Evolutionary conservation across 2,888 invertebrate genomes (phyloP), one percentile per base, ranked within the genome.

Genomic region (Lutraria lutraria): DNA sequence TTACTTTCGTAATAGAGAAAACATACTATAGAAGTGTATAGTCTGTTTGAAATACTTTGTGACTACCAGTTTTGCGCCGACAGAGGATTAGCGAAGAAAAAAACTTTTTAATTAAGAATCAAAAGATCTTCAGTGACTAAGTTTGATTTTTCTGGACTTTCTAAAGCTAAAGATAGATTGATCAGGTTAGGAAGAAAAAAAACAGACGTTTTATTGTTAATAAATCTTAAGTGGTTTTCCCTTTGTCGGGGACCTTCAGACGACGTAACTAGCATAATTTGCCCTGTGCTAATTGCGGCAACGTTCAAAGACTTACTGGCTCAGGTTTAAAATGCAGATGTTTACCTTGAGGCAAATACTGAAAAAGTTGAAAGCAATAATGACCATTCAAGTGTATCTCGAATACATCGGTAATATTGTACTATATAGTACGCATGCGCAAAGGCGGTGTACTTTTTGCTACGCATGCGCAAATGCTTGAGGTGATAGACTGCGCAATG

Each of bases 261-360:
- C 63, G 8, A 68, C 63, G 6, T 68, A 68, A 68, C 63, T 25
- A 68, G 63, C 12, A 25, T 68, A 68, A 68, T 68, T 68, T 25
- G 63, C 63, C 63, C 63, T 25, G 63, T 68, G 25, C 63, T 68
- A 68, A 68, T 68, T 68, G 63, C 63, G 63, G 63, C 25, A 68
- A 68, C 25, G 63, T 68, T 68, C 63, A 68, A 68, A 68, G 63
- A 25, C 63, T 25, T 8, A 25, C 63, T 25, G 63, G 25, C 63
- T 25, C 12, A 68, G 25, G 63, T 68, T 68, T 68, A 25, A 68
- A 68, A 68, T 68, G n/a, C 63, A 68, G 63, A 68, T 68, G 63
- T 68, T 68, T 25, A 68, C 63, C 63, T 68, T n/a, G 25, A 68
- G 63, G 63, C 63, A 68, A 68, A 68, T 12, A 25, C 43, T 25